A percentile compares a stretch with the other conserved stretches of the same genome.
These are phyloP conservation scores for Euura saliciscinereae DNA, from an alignment of 1,140 invertebrate genomes.

Conservation along the genomic window DNA sequence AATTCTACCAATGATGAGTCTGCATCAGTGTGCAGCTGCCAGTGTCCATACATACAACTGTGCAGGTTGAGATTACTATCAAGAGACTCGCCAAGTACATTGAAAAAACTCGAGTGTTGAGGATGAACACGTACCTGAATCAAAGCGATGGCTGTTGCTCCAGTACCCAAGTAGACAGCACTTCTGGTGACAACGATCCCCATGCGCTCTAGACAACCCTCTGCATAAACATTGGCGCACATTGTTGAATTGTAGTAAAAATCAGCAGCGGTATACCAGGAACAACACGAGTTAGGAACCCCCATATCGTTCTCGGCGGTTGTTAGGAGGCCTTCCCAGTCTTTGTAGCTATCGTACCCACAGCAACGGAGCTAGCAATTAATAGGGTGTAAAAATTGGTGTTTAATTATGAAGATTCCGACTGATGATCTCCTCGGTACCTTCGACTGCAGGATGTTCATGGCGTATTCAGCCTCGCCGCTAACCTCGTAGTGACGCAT, in stretches of 20 bases:
- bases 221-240: slow-evolving; percentile 56
- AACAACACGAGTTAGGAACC: slow-evolving; percentile 66
- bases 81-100: slow-evolving; percentile 16
- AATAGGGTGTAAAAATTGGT: neutral
- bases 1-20: too few relatives aligned
- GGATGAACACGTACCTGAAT: slow-evolving; percentile 68
- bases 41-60: too few relatives aligned
- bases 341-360: slow-evolving; percentile 66
- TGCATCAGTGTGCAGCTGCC: too few relatives aligned
- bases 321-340: slow-evolving; percentile 65
- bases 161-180: slow-evolving; percentile 77
- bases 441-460: slow-evolving; percentile 71
- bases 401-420: neutral
- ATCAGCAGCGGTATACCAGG: slow-evolving; percentile 34
- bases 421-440: slow-evolving; percentile 54
- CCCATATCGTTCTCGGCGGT: slow-evolving; percentile 37
- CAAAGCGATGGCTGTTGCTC: slow-evolving; percentile 80
- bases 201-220: slow-evolving; percentile 72
- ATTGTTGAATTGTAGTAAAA: slow-evolving; percentile 31
- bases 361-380: slow-evolving; percentile 75
- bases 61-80: slow-evolving; percentile 22
- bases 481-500: slow-evolving; percentile 64
- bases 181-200: slow-evolving; percentile 73
- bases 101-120: slow-evolving; percentile 12
- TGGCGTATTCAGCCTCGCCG: slow-evolving; percentile 56